Conservation (phyloP, 2,888 invertebrate genomes). For the Cremastinae sp. region DNA sequence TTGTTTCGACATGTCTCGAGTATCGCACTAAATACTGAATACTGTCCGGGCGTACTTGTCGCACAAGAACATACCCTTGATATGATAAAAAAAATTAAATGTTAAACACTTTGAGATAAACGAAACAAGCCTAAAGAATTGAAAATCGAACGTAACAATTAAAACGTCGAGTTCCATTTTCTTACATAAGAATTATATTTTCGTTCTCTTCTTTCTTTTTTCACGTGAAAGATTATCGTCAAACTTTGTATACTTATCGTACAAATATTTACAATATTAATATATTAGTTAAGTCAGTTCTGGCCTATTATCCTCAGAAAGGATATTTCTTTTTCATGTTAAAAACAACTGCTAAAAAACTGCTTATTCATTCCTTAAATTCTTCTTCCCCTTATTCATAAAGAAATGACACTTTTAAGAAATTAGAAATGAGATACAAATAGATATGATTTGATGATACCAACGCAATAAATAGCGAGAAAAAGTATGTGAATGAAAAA, state of each 20-base stretch:
- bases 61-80: slow-evolving; percentile 21
- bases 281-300: slow-evolving; percentile 73
- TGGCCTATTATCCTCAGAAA: slow-evolving; percentile 63
- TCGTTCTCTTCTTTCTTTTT: slow-evolving; percentile 19
- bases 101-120: slow-evolving; percentile 21
- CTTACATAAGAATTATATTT: slow-evolving; percentile 25
- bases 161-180: slow-evolving; percentile 44
- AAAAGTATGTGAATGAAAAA: slow-evolving; percentile 1
- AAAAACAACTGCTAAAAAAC: slow-evolving; percentile 7
- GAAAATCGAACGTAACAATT: slow-evolving; percentile 34
- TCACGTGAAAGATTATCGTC: slow-evolving; percentile 43
- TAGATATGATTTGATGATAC: slow-evolving; percentile 19
- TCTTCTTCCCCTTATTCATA: neutral
- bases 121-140: slow-evolving; percentile 26
- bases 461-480: slow-evolving; percentile 40
- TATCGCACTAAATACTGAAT: slow-evolving; percentile 62
- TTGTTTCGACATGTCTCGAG: slow-evolving; percentile 56
- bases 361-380: slow-evolving; percentile 21
- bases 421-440: slow-evolving; percentile 9
- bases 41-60: slow-evolving; percentile 27
- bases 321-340: slow-evolving; percentile 40
- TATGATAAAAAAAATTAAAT: slow-evolving; percentile 9
- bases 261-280: slow-evolving; percentile 75
- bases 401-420: neutral
- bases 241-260: slow-evolving; percentile 69